Conservation (phyloP, 2,797 vertebrate genomes). For the Spinibarbus caldwelli region DNA sequence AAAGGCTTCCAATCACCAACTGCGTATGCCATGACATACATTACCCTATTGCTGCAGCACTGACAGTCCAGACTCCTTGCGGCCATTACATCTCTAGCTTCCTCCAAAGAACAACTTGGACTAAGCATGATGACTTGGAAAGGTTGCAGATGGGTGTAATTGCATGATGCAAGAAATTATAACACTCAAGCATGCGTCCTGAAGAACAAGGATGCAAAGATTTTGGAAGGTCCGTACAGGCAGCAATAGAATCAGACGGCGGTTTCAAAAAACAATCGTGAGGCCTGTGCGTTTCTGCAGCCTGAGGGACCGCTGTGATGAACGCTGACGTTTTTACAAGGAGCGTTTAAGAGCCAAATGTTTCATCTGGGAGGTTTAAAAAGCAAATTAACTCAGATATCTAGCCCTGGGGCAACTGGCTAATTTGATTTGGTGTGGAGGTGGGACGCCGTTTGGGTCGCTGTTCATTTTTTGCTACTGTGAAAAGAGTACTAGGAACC, state of each 20-base stretch:
- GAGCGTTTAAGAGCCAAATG: conserved; percentile 54
- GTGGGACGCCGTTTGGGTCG: not conserved
- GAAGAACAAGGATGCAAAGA: not conserved
- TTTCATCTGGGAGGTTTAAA: conserved; percentile 60
- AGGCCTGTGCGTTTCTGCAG: conserved; percentile 19
- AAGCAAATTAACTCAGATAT: conserved; percentile 56
- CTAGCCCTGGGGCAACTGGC: conserved; percentile 49
- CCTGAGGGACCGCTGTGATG: conserved; percentile 41
- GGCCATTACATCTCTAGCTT: not conserved
- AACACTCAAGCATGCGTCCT: not conserved
- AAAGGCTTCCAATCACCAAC: conserved; percentile 31
- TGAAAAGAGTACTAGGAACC: conserved; percentile 22
- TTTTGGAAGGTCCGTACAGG: not conserved
- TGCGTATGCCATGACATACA: conserved; percentile 19
- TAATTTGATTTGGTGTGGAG: conserved; percentile 60
- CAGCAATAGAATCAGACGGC: not conserved
- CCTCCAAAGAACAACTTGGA: conserved; percentile 6
- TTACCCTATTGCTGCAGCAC: not conserved
- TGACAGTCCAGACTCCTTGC: conserved; percentile 7
- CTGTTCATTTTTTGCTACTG: conserved; percentile 27
- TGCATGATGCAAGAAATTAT: conserved; percentile 39
- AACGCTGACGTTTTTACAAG: conserved; percentile 54
- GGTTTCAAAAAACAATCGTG: conserved; percentile 5
- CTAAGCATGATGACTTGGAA: conserved; percentile 14
- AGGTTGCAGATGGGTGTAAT: conserved; percentile 25